These are phyloP conservation scores for Gastrophryne carolinensis DNA, from an alignment of 2,797 vertebrate genomes.

Conservation along the genomic window DNA sequence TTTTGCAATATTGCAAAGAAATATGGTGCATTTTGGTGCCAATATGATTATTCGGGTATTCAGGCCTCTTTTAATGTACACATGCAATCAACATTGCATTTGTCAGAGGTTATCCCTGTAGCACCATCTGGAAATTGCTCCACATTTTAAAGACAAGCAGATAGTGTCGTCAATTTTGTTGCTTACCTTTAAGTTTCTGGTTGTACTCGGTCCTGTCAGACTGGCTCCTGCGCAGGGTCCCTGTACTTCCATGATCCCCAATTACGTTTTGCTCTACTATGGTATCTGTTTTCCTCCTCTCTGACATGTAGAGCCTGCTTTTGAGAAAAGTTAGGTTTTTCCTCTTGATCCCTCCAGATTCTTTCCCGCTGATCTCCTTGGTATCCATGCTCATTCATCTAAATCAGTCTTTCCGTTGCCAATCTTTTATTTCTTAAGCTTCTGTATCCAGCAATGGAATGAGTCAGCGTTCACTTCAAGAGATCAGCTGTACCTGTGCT, in stretches of 20 bases:
- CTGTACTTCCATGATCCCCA: conserved; percentile 77
- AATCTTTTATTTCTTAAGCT: neutral
- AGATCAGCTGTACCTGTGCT: conserved; percentile 59
- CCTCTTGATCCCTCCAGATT: conserved; percentile 71
- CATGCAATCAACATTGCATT: neutral
- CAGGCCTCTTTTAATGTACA: neutral
- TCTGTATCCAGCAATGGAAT: conserved; percentile 3
- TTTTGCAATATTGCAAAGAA: too few relatives aligned
- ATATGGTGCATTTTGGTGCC: too few relatives aligned
- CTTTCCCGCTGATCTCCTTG: conserved; percentile 71
- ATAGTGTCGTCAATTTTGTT: neutral
- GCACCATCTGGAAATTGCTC: neutral
- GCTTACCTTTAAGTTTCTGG: conserved; percentile 92
- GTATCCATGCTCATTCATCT: conserved; percentile 68
- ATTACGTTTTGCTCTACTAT: conserved; percentile 68
- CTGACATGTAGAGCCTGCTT: conserved; percentile 75
- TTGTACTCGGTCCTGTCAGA: conserved; percentile 96
- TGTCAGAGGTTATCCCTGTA: neutral
- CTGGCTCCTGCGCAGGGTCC: conserved; percentile 87
- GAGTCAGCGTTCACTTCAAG: conserved; percentile 18
- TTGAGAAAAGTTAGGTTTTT: conserved; percentile 83
- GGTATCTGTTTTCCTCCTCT: conserved; percentile 91
- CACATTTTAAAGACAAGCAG: neutral
- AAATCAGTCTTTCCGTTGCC: neutral
- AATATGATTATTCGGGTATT: neutral